Evolutionary conservation across 1,140 invertebrate genomes (phyloP), one percentile per base, ranked within the genome.

Genomic region (Papilio polytes): DNA sequence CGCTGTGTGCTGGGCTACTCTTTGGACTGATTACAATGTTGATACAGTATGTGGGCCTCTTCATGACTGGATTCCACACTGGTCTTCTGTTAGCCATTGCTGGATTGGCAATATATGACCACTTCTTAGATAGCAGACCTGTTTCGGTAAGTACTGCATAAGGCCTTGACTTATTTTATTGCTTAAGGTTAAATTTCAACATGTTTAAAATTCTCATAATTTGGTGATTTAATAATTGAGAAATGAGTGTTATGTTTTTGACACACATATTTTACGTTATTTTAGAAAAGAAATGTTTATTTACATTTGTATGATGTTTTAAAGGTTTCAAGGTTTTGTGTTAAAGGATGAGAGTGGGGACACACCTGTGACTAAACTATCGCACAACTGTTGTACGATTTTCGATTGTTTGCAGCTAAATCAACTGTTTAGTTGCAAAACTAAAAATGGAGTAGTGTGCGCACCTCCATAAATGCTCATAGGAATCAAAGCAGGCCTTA

Each of bases 41-140:
- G 80, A 97, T 98, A 48, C 97, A 98, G 89, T 98, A 98, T 89
- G 97, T 98, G 4, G 97, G 98, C 26, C 96, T 98, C 13, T 98
- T 98, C 90, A 97, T 98, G 95, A 97, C 97, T 13, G 98, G 98
- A n/a, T 97, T 98, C 85, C 97, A 98, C 88, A 97, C 97, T 0
- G 97, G 97, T 10, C 92, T 97, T 13, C 94, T 98, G 44, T 91
- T 96, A 10, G 97, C 96, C 7, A 92, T 97, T 22, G 96, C 96
- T 3, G 95, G 95, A 4, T 92, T 97, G 20, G 95, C 96, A 22
- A 90, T 94, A 26, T 96, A 96, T 78, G 96, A 96, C 83, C 95
- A 96, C 83, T 94, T 96, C 85, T 90, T 96, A 8, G 94, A 95
- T 81, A 94, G 89, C 88, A 94, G 90, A 48, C 94, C 95, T 76